A percentile compares a stretch with the other conserved stretches of the same genome.
phyloP scores from a whole-genome alignment of 2,888 invertebrate genomes.

The Parnassius apollo region DNA sequence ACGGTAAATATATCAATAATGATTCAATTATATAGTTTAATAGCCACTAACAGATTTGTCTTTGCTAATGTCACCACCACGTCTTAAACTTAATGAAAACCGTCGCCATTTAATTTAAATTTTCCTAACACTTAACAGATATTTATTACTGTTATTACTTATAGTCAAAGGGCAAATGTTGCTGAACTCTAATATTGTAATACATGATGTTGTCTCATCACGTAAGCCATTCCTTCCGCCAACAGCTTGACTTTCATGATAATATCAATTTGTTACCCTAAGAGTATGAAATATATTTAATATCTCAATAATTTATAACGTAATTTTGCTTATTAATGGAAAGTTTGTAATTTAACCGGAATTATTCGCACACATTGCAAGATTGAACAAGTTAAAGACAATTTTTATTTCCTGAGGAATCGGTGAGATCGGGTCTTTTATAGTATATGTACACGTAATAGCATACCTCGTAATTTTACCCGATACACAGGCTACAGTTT shows the following conservation, averaged over 20 bases:
- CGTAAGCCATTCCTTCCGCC: constrained; percentile 12
- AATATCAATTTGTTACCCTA: constrained; percentile 22
- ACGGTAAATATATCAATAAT: constrained; percentile 57
- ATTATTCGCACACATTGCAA: not conserved
- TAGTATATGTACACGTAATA: constrained; percentile 34
- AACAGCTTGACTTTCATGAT: constrained; percentile 14
- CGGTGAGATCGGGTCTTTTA: constrained; percentile 30
- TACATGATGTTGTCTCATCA: constrained; percentile 19
- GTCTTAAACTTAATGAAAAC: constrained; percentile 19
- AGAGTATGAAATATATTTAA: not conserved
- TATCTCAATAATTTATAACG: not conserved
- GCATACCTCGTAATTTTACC: constrained; percentile 61
- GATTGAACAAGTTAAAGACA: constrained; percentile 34
- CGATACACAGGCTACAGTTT: constrained; percentile 52
- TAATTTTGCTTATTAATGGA: not conserved
- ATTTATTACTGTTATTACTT: constrained; percentile 32
- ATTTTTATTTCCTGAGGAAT: constrained; percentile 28
- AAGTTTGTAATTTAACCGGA: not conserved
- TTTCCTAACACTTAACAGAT: constrained; percentile 29
- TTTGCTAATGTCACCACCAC: constrained; percentile 16
- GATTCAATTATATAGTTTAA: constrained; percentile 45
- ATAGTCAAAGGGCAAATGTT: constrained; percentile 31
- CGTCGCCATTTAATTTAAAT: constrained; percentile 19
- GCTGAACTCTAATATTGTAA: constrained; percentile 26
- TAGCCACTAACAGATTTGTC: constrained; percentile 29